Evolutionary conservation across 2,888 invertebrate species (phyloP).

Genomic region (Tachina fera): DNA sequence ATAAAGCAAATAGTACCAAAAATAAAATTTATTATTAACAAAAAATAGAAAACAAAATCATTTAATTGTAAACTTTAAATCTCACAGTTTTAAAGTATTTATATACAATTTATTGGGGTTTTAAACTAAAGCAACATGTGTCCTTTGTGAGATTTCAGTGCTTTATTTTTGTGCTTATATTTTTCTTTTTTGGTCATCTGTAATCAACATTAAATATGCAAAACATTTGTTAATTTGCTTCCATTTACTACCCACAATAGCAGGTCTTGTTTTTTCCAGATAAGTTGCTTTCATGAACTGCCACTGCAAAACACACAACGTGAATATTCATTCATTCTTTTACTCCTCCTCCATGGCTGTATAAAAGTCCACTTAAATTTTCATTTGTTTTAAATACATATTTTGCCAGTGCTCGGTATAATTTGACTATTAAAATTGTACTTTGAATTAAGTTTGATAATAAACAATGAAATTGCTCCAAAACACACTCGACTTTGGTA

Average conservation of each 20-base stretch:
- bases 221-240: slow-evolving; percentile 72
- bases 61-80: slow-evolving; percentile 45
- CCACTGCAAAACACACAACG: not conserved
- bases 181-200: slow-evolving; percentile 46
- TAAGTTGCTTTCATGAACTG: slow-evolving; percentile 55
- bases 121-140: slow-evolving; percentile 62
- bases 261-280: not conserved
- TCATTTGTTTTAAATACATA: slow-evolving; percentile 29
- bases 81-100: slow-evolving; percentile 35
- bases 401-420: slow-evolving; percentile 35
- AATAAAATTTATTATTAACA: slow-evolving; percentile 46
- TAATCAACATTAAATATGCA: slow-evolving; percentile 72
- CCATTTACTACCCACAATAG: slow-evolving; percentile 44
- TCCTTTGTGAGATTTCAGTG: slow-evolving; percentile 34
- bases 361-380: slow-evolving; percentile 33
- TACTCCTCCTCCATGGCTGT: not conserved
- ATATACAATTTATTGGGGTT: slow-evolving; percentile 40
- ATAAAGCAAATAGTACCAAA: slow-evolving; percentile 9
- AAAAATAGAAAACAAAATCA: slow-evolving; percentile 31
- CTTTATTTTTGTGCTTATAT: not conserved
- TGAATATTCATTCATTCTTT: not conserved
- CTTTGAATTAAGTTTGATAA: slow-evolving; percentile 50
- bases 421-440: slow-evolving; percentile 62
- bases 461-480: slow-evolving; percentile 29
- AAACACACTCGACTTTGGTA: not conserved